A percentile compares a stretch with the other conserved stretches of the same genome.
These are phyloP conservation scores for Polietes domitor DNA, from an alignment of 2,888 invertebrate species.

Conservation along the genomic window DNA sequence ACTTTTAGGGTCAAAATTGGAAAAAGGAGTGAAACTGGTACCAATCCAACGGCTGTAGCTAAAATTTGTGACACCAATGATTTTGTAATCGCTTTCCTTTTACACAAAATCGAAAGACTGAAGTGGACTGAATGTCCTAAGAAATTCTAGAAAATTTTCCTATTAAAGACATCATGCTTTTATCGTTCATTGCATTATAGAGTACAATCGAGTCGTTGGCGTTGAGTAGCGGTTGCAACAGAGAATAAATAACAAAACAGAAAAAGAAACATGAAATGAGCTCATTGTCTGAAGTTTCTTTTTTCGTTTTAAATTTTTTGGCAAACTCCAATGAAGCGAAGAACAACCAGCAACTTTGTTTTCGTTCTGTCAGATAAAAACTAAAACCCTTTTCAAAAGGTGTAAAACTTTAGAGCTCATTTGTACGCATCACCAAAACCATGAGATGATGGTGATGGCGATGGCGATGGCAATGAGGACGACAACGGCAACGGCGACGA, in stretches of 20 bases:
- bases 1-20: no score
- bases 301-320: conserved; percentile 25
- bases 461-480: conserved; percentile 29
- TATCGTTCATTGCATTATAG: no score
- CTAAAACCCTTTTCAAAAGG: conserved; percentile 46
- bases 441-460: conserved; percentile 35
- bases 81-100: no score
- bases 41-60: no score
- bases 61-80: no score
- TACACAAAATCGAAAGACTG: no score
- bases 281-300: conserved; percentile 37
- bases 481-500: conserved; percentile 13
- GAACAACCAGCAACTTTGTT: conserved; percentile 28
- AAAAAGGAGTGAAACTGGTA: no score
- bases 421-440: conserved; percentile 63
- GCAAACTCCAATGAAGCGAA: conserved; percentile 35
- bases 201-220: neutral
- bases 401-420: conserved; percentile 66
- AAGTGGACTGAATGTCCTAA: no score
- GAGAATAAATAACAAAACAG: neutral
- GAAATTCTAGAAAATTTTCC: no score
- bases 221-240: neutral
- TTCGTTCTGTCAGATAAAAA: conserved; percentile 27
- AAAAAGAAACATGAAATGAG: conserved; percentile 55
- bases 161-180: no score